phyloP scores from a whole-genome alignment of 2,113 vertebrate genomes.

The Tichodroma muraria region DNA sequence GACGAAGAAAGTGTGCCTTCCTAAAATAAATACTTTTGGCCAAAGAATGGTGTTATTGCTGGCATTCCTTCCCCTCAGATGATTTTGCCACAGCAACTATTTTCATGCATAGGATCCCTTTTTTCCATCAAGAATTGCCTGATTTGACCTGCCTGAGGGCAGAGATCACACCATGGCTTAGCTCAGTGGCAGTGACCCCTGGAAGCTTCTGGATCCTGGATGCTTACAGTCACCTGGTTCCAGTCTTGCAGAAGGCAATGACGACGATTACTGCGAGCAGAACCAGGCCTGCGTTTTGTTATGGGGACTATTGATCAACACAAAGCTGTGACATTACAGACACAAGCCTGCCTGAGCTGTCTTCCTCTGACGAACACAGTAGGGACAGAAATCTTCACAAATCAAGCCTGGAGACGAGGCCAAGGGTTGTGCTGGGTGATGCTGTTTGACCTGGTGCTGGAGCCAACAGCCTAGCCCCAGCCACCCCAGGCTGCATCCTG shows the following conservation, averaged over 20 bases:
- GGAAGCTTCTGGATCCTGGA: not conserved
- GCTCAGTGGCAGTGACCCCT: not conserved
- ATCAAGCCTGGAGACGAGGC: not conserved
- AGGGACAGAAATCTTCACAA: not conserved
- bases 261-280: accelerated
- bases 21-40: not conserved
- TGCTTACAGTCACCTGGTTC: not conserved
- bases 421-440: not conserved
- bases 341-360: not conserved
- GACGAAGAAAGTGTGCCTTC: not conserved
- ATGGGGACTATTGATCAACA: not conserved
- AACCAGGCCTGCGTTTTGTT: not conserved
- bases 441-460: not conserved
- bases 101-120: not conserved
- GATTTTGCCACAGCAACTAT: not conserved
- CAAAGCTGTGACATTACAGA: not conserved
- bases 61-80: not conserved
- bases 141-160: not conserved
- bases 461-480: accelerated
- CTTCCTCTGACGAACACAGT: accelerated
- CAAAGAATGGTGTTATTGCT: not conserved
- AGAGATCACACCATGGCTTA: not conserved
- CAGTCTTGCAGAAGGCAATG: not conserved
- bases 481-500: accelerated
- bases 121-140: not conserved